These are phyloP conservation scores for Caprella mutica DNA, from an alignment of 2,888 invertebrate genomes.

Conservation along the genomic window DNA sequence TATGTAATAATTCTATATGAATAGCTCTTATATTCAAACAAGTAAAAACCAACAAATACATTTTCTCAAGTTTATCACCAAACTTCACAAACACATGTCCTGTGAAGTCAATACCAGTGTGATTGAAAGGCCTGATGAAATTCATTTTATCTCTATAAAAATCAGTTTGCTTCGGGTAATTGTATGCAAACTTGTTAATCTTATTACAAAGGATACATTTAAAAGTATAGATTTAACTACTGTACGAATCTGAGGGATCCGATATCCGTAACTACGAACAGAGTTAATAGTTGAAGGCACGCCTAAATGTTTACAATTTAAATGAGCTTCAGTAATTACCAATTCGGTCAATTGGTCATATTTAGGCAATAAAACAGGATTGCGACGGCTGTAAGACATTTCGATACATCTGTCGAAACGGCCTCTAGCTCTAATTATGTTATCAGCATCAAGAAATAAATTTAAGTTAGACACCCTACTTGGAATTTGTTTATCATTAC, in stretches of 20 bases:
- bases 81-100: not conserved
- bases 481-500: not conserved
- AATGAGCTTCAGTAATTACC: not conserved
- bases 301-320: conserved; percentile 2
- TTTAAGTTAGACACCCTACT: not conserved
- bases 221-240: not conserved
- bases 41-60: not conserved
- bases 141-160: not conserved
- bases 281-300: not conserved
- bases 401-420: not conserved
- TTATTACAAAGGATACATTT: conserved; percentile 4
- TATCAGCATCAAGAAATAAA: not conserved
- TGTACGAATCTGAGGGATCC: not conserved
- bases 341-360: not conserved
- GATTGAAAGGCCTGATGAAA: not conserved
- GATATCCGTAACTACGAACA: not conserved
- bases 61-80: not conserved
- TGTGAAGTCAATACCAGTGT: conserved; percentile 6
- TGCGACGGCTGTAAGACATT: not conserved
- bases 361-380: conserved; percentile 2
- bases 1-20: not conserved
- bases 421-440: not conserved
- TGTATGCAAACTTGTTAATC: not conserved
- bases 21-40: not conserved
- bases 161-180: not conserved